A percentile compares a stretch with the other conserved stretches of the same genome.
Evolutionary conservation across 2,888 invertebrate species (phyloP).

Genomic region (Drosophila mercatorum): DNA sequence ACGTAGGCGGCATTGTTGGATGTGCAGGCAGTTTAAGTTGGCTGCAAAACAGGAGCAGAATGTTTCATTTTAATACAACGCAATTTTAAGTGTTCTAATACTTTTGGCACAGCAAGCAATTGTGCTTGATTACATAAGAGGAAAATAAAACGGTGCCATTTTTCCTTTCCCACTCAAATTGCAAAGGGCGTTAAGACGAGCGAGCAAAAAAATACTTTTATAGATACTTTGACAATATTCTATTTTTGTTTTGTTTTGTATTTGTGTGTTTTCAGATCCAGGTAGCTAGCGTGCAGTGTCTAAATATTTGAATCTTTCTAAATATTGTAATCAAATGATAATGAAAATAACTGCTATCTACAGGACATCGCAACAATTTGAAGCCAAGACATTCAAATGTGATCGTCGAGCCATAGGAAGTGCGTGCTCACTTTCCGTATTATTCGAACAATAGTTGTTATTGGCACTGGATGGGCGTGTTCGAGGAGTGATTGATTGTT

Average conservation of each 20-base stretch:
- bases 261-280: conserved; percentile 2
- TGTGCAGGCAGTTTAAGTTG: neutral
- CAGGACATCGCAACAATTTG: conserved; percentile 24
- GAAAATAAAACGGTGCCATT: neutral
- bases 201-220: neutral
- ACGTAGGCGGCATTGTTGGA: conserved; percentile 1
- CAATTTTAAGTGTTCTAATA: conserved; percentile 4
- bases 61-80: conserved; percentile 1
- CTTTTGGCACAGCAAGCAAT: conserved; percentile 8
- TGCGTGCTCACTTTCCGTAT: neutral
- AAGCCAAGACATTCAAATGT: neutral
- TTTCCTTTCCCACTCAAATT: no score
- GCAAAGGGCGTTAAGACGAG: neutral
- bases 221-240: conserved; percentile 18
- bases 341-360: conserved; percentile 9
- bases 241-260: neutral
- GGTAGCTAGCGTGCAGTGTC: conserved; percentile 27
- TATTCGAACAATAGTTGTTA: neutral
- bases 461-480: conserved; percentile 1
- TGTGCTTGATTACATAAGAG: neutral
- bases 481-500: conserved; percentile 1
- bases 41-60: neutral
- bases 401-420: neutral
- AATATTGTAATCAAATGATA: neutral
- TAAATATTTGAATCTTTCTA: conserved; percentile 18